Base-by-base conservation (phyloP, 2,888 invertebrate species). In the Balanococcus diminutus region DNA sequence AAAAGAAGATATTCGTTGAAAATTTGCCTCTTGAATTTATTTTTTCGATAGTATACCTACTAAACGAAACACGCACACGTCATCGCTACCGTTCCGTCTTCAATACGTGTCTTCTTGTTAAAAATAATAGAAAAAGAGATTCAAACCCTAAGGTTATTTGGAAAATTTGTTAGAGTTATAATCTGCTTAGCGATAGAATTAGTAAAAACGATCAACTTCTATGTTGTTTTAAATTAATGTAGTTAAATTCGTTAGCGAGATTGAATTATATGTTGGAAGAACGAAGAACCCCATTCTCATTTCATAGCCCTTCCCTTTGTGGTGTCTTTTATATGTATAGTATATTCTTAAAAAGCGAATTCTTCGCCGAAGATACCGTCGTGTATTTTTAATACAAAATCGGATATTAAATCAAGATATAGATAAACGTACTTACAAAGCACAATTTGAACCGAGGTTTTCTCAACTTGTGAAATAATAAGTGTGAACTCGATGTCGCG, bases 151-250 rank as follows among this genome's bases (percentile, higher is more conserved):
- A 28, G 82, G 82, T 82, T 82, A 56, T 82, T 82, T 19, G 51
- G 51, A 56, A 82, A 82, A 51, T 82, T 82, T 31, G 46, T 42
- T 82, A 28, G 31, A 82, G 82, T 46, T 82, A 51, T 82, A 82
- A 82, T 82, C 82, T 42, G 46, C 82, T 82, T 82, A 82, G 46
- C 82, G 82, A 42, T 19, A 51, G 51, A 82, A 46, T 82, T 46
- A 51, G 42, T 51, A 31, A 82, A 82, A 82, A 82, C 82, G 42
- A 82, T 82, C 42, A 82, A 82, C 82, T 82, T 82, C 82, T 75
- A n/a, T 82, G 82, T 82, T 82, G 42, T 82, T 82, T 82, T 82
- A 82, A 82, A 82, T 82, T 82, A 82, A 82, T 82, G 82, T 82
- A 75, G 75, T 75, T 75, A 75, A 75, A 75, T 75, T 75, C 32